phyloP scores from a whole-genome alignment of 2,888 invertebrate species.

The Lydus trimaculatus region DNA sequence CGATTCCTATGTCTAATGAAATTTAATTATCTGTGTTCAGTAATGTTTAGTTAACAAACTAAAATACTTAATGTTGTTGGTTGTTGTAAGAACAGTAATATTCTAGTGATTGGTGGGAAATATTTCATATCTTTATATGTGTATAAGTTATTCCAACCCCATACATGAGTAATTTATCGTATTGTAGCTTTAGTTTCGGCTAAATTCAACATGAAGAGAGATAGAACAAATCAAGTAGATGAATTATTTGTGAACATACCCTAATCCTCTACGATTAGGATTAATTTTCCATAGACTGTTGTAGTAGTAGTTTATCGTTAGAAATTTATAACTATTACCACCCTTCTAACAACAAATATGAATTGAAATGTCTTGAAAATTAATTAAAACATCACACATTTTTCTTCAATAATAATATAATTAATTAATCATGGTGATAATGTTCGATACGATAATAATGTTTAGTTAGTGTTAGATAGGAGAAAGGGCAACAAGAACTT shows the following conservation, averaged over 20 bases:
- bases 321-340: neutral
- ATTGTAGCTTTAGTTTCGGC: neutral
- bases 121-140: neutral
- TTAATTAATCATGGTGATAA: no score
- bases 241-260: neutral
- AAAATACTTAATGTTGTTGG: neutral
- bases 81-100: neutral
- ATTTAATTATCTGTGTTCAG: conserved; percentile 12
- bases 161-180: neutral
- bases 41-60: conserved; percentile 11
- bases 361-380: neutral
- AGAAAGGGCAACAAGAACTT: conserved; percentile 28
- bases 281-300: conserved; percentile 20
- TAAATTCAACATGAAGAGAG: neutral
- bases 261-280: neutral
- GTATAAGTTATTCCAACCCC: neutral
- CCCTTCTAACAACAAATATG: neutral
- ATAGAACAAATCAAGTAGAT: neutral
- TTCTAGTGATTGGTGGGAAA: neutral
- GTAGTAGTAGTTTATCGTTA: conserved; percentile 12
- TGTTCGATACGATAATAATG: no score
- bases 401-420: neutral
- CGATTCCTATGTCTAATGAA: conserved; percentile 2
- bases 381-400: neutral
- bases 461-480: conserved; percentile 11